Percentiles rank a stretch among this genome's conserved stretches.
phyloP scores from a whole-genome alignment of 2,888 invertebrate genomes.

The Leptinotarsa rubiginosa region DNA sequence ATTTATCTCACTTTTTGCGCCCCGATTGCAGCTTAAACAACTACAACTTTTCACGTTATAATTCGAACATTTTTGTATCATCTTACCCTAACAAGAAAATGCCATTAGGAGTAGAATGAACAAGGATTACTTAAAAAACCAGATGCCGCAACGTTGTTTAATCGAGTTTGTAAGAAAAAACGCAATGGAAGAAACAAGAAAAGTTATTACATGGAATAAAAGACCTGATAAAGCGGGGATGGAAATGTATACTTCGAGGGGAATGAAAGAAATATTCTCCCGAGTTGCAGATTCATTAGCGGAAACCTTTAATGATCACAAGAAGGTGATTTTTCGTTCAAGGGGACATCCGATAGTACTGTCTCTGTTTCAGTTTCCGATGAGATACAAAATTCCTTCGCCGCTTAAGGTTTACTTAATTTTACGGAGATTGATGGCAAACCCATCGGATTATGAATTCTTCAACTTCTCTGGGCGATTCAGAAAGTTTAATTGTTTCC shows the following conservation, averaged over 20 bases:
- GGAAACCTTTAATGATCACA: background rate
- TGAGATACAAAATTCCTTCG: background rate
- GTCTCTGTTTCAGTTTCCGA: background rate
- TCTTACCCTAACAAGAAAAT: background rate
- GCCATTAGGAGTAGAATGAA: conserved; percentile 2
- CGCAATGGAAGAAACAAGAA: conserved; percentile 14
- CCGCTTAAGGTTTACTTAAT: background rate
- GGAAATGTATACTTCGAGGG: background rate
- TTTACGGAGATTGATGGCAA: conserved; percentile 1
- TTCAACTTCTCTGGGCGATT: background rate
- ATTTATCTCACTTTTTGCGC: background rate
- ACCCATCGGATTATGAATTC: conserved; percentile 8
- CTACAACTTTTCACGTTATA: conserved; percentile 4
- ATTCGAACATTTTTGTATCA: conserved; percentile 7
- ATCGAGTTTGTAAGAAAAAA: conserved; percentile 3
- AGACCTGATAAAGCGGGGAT: conserved; percentile 5
- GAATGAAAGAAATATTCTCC: conserved; percentile 3
- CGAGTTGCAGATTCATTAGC: background rate
- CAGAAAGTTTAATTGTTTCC: conserved; percentile 8
- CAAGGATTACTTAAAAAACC: conserved; percentile 6
- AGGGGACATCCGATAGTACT: background rate
- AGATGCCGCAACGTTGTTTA: conserved; percentile 11
- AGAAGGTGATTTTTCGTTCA: background rate
- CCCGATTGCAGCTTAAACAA: conserved; percentile 4
- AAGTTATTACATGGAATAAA: background rate